Percentiles rank a stretch among this genome's conserved stretches.
Conservation (phyloP, 2,797 vertebrate genomes). For the Holocentrus rufus region DNA sequence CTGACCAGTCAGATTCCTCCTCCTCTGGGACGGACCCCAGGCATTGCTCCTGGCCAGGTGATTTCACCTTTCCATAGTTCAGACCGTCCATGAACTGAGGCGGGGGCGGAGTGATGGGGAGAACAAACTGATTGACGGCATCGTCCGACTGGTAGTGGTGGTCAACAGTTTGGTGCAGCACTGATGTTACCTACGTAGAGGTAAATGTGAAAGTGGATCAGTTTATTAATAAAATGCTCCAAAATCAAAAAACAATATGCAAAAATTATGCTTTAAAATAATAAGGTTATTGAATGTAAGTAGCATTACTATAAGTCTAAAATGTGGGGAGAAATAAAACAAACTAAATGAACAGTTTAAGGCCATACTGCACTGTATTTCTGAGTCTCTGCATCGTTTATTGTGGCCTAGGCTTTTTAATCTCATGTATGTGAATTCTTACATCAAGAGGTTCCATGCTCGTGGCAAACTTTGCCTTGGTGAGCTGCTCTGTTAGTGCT, state of each 20-base stretch:
- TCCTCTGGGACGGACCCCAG: conserved; percentile 81
- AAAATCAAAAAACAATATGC: background rate
- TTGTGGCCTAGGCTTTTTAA: background rate
- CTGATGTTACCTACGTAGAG: conserved; percentile 68
- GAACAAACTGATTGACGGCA: conserved; percentile 56
- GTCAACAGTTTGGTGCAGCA: conserved; percentile 61
- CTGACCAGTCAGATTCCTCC: conserved; percentile 84
- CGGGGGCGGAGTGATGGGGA: conserved; percentile 76
- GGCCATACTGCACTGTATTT: background rate
- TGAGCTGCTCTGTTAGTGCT: conserved; percentile 76
- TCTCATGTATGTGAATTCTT: conserved; percentile 51
- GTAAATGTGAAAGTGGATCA: conserved; percentile 26
- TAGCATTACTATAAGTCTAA: background rate
- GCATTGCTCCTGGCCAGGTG: conserved; percentile 68
- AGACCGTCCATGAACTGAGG: conserved; percentile 80
- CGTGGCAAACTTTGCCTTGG: conserved; percentile 71
- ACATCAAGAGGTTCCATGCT: conserved; percentile 75
- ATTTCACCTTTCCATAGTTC: conserved; percentile 65
- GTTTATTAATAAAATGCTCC: conserved; percentile 17
- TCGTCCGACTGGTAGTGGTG: conserved; percentile 72
- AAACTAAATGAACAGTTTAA: background rate
- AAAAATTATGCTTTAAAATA: too few species aligned
- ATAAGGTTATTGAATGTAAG: background rate
- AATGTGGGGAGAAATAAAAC: background rate
- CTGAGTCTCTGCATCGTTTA: background rate